Evolutionary conservation across 2,797 vertebrate genomes (phyloP), one percentile per base, ranked within the genome.

Genomic region (Enteromius treurensis): DNA sequence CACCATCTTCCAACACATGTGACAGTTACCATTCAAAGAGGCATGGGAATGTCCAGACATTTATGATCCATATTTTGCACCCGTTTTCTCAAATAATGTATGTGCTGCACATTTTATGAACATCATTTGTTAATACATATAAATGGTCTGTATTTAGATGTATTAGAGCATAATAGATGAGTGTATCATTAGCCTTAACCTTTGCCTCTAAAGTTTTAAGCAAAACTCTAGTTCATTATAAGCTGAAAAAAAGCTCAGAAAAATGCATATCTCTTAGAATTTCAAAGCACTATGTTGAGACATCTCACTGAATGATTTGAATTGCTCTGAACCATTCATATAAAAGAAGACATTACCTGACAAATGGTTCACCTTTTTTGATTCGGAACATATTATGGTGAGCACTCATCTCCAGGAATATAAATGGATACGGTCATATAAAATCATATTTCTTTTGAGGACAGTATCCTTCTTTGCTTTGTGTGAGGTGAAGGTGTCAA

Each of bases 341-440:
- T 91, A 86, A 89, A 91, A 92, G 82, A 86, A 91, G 87, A 91
- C 91, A 86, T 82, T 53, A 73, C 84, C 83, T 92, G 91, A 93
- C 92, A 89, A 91, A 94, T 93, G 91, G 78, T 91, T 91, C 89
- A 90, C 89, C 93, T 94, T 92, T 94, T 95, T 92, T 91, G 89
- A 93, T 95, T 92, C 93, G 84, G 90, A 90, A 88, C 88, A 92
- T 93, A 94, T 94, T 92, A 92, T 88, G 88, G 89, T 83, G 90
- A 91, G 88, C 89, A 86, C 90, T 77, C 75, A 80, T 93, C 92
- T 92, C 92, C 90, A 88, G 89, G 91, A 89, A 94, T 93, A 94
- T 91, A 93, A 95, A 94, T 94, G 90, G 91, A 93, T 92, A 89
- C 86, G 90, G 89, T 86, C 83, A 87, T 84, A 58, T 77, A 87